Base-by-base conservation (phyloP, 2,888 invertebrate genomes). In the Apeira syringaria region DNA sequence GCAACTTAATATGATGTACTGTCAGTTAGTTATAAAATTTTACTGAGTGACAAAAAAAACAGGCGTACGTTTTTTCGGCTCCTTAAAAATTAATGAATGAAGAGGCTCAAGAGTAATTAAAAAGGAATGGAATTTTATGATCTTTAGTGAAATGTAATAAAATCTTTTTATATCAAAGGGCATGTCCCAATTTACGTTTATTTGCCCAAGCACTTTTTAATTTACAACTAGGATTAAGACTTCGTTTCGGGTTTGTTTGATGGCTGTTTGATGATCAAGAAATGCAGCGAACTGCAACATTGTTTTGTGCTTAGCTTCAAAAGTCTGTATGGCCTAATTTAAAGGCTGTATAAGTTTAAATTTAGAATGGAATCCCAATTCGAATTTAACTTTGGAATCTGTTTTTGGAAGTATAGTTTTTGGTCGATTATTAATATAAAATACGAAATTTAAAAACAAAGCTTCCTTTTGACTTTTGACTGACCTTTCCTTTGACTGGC, bases 161-260 rank as follows among this genome's bases (percentile, higher is more conserved):
- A 35, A 51, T 59, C 47, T 38, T 30, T 8, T 44, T 39, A 49
- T 55, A 60, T 61, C 52, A 61, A 62, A 59, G 65, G 26, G 30
- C 50, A 47, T 47, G 36, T 53, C 68, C 70, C 62, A 71, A 69
- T 68, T 68, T 65, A 62, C 72, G 68, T 72, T 72, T 59, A 60
- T 68, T 62, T 61, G 63, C 17, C 8, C 9, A 26, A 8, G 8
- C 15, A 18, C n/a, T 27, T 8, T 6, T 35, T 65, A 74, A 76
- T 82, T 80, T 76, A 80, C 68, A 49, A 47, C 22, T 56, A 59
- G 67, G 74, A 73, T 74, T 68, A 57, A 53, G 45, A 65, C 66
- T 75, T 82, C 79, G 82, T 71, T 74, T 65, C 64, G 49, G 59
- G 8, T 39, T 64, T 67, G 7, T 20, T 5, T 20, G 2, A 7